phyloP scores from a whole-genome alignment of 1,140 invertebrate species.

The Formica selysi region DNA sequence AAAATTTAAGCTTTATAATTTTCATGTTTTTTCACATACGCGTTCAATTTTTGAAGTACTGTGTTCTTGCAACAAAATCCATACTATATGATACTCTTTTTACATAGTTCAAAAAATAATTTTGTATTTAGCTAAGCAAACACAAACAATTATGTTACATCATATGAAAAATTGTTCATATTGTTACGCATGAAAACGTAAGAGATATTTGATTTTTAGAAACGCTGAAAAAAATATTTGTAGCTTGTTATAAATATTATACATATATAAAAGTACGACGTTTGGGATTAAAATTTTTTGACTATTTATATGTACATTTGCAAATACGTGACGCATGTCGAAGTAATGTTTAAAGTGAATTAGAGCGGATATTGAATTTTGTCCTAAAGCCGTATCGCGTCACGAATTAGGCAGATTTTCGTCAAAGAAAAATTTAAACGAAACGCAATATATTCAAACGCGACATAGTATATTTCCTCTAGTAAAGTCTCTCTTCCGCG shows the following conservation, averaged over 20 bases:
- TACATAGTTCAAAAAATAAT: neutral
- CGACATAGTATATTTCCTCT: conserved; percentile 17
- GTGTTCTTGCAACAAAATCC: neutral
- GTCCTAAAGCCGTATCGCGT: neutral
- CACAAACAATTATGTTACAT: neutral
- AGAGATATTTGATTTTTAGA: neutral
- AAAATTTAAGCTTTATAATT: neutral
- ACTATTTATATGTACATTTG: neutral
- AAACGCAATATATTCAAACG: conserved; percentile 27
- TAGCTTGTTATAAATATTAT: neutral
- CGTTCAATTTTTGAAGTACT: neutral
- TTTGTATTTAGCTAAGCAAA: conserved; percentile 2
- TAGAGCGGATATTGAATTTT: conserved; percentile 7
- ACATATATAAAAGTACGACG: neutral
- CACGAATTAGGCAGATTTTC: conserved; percentile 17
- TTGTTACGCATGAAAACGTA: neutral
- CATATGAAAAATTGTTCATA: neutral
- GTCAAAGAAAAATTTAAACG: conserved; percentile 3
- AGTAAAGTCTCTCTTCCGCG: conserved; percentile 17
- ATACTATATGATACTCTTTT: neutral
- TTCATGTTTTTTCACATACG: neutral
- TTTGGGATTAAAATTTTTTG: neutral
- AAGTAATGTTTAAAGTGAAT: neutral
- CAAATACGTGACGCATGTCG: too few species aligned
- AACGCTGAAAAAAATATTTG: conserved; percentile 3